A percentile compares a stretch with the other conserved stretches of the same genome.
Evolutionary conservation across 2,113 vertebrate species (phyloP).

Genomic region (Eptatretus burgeri): DNA sequence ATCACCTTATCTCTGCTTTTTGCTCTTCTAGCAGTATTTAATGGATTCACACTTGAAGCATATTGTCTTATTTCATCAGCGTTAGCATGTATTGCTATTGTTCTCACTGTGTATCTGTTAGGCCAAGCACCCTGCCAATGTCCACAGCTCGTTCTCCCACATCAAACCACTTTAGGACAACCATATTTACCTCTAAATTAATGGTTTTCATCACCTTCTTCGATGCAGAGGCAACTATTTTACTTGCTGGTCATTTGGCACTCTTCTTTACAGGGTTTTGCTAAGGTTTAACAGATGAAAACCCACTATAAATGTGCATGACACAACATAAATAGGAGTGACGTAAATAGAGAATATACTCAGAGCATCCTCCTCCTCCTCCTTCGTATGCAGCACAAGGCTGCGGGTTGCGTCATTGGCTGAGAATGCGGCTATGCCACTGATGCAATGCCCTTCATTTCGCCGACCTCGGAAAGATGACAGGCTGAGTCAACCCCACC

Average conservation of each 20-base stretch:
- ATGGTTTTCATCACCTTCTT: conserved; percentile 2
- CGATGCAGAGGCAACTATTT: background rate
- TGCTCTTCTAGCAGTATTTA: background rate
- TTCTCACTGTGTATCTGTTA: background rate
- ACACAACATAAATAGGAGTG: background rate
- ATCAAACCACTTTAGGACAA: conserved; percentile 7
- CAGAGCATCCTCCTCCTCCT: no score
- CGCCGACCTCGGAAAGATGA: no score
- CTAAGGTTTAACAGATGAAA: background rate
- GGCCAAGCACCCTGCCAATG: background rate
- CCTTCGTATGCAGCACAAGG: no score
- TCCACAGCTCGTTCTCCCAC: background rate
- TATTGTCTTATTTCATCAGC: conserved; percentile 2
- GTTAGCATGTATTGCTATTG: background rate
- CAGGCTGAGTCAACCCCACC: no score
- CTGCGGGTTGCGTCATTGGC: no score
- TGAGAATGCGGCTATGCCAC: no score
- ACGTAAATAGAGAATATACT: no score
- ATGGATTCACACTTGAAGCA: background rate
- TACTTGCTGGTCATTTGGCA: conserved; percentile 7
- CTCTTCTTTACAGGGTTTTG: background rate
- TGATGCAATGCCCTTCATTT: no score
- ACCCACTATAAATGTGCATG: background rate
- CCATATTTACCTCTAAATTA: conserved; percentile 6
- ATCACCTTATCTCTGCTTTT: background rate